A percentile compares a stretch with the other conserved stretches of the same genome.
Conservation (phyloP, 2,113 vertebrate genomes). For the Rana temporaria region DNA sequence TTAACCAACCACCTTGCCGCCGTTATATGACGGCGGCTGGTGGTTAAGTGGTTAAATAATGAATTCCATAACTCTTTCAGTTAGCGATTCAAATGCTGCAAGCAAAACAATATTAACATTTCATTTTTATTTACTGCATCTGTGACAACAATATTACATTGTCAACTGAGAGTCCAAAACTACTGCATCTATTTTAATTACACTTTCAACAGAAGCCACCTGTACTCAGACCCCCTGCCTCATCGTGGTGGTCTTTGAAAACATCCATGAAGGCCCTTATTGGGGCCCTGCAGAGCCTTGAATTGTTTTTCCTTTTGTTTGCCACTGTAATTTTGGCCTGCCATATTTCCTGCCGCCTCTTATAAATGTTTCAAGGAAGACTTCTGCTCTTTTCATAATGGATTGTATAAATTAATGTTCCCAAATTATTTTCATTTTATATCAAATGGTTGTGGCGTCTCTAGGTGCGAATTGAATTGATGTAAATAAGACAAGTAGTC, state of each 20-base stretch:
- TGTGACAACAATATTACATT: too few species aligned
- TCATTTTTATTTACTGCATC: too few species aligned
- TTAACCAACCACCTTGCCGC: too few species aligned
- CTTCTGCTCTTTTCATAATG: conserved; percentile 49
- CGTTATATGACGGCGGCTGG: too few species aligned
- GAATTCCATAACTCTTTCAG: too few species aligned
- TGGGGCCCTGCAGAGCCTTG: not conserved
- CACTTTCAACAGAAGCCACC: not conserved
- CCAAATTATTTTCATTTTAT: conserved; percentile 57
- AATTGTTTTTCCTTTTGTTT: conserved; percentile 27
- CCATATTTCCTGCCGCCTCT: not conserved
- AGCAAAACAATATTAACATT: too few species aligned
- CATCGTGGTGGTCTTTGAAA: not conserved
- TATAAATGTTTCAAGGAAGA: conserved; percentile 11
- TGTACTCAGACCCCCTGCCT: not conserved
- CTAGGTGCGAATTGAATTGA: conserved; percentile 54
- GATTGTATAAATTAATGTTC: conserved; percentile 55
- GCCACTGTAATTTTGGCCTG: not conserved
- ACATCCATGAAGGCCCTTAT: not conserved
- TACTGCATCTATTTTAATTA: conserved; percentile 26
- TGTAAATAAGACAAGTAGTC: conserved; percentile 58
- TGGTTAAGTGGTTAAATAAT: too few species aligned
- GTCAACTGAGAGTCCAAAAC: not conserved
- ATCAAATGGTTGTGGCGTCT: conserved; percentile 53
- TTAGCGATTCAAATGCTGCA: too few species aligned